Evolutionary conservation across 2,797 vertebrate species (phyloP), one percentile per base, ranked within the genome.

Genomic region (Halcyon badia): DNA sequence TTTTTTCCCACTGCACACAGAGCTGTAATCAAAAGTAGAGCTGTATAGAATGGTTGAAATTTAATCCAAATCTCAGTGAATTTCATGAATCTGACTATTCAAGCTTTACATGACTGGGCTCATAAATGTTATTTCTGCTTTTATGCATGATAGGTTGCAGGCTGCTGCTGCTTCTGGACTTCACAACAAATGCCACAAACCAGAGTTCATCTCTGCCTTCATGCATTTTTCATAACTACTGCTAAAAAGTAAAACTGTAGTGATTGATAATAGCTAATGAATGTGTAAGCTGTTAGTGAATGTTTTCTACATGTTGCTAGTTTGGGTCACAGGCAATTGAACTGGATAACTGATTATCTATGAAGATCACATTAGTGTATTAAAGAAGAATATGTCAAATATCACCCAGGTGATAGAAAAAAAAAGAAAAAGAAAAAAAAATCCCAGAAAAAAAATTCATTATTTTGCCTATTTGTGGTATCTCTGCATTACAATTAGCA

Each of bases 81-180:
- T 98, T 97, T 97, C 96, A 96, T 97, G 97, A 97, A 97, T 97
- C 97, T 97, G 94, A 95, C 97, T 96, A 86, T 96, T 97, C 90
- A 95, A 93, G 93, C 96, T 97, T 96, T 97, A 95, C 83, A 35
- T 85, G 42, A 75, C 78, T 83, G 70, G 94, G 80, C 73, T 98
- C 90, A 68, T 95, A 96, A 98, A 97, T 94, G 90, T 96, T 95
- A 89, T 97, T 98, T 97, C 95, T 97, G 83, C 82, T 86, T 97
- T 97, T 94, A 91, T 95, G 95, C 90, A 66, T 83, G 90, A 90
- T 64, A 81, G 90, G 46, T 39, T 75, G 61, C 28, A 15, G 76
- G 82, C 91, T 85, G 68, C 87, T 82, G 57, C 81, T 86, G 31
- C 78, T 91, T 88, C 95, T 62, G 44, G 91, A 44, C 88, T 77